These are phyloP conservation scores for Chionodraco myersi DNA, from an alignment of 2,113 vertebrate genomes.

Conservation along the genomic window DNA sequence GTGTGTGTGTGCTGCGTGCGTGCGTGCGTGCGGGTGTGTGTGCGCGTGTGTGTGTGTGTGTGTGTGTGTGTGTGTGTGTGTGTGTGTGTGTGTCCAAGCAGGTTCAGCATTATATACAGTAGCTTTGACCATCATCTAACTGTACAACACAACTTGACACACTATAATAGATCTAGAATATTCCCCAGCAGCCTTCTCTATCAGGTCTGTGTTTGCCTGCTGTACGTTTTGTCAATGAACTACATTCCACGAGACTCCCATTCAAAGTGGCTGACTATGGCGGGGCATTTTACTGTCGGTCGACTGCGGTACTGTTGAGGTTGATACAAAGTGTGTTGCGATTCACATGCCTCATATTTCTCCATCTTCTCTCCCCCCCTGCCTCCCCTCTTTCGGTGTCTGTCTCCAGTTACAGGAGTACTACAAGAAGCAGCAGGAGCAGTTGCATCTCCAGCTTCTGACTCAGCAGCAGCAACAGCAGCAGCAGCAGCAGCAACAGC, in stretches of 20 bases:
- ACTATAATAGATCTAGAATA: conserved; percentile 22
- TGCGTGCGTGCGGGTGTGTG: too few relatives aligned
- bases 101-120: background rate
- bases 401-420: conserved; percentile 94
- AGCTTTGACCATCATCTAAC: conserved; percentile 28
- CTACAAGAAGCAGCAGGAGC: conserved; percentile 99
- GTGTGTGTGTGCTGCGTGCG: background rate
- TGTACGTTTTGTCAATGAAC: conserved; percentile 60
- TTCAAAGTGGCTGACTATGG: conserved; percentile 35
- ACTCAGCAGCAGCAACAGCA: conserved; percentile 93
- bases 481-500: conserved; percentile 89
- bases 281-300: conserved; percentile 10
- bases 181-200: conserved; percentile 19
- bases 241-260: conserved; percentile 28
- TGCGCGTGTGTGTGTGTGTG: too few relatives aligned
- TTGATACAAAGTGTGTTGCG: conserved; percentile 50
- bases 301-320: conserved; percentile 32
- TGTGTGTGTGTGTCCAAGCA: background rate
- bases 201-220: conserved; percentile 35
- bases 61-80: too few relatives aligned
- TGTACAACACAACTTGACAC: background rate
- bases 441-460: conserved; percentile 97
- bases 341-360: conserved; percentile 46
- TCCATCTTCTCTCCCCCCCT: background rate
- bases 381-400: conserved; percentile 24